Conservation (phyloP, 2,797 vertebrate species). For the Platalea minor region DNA sequence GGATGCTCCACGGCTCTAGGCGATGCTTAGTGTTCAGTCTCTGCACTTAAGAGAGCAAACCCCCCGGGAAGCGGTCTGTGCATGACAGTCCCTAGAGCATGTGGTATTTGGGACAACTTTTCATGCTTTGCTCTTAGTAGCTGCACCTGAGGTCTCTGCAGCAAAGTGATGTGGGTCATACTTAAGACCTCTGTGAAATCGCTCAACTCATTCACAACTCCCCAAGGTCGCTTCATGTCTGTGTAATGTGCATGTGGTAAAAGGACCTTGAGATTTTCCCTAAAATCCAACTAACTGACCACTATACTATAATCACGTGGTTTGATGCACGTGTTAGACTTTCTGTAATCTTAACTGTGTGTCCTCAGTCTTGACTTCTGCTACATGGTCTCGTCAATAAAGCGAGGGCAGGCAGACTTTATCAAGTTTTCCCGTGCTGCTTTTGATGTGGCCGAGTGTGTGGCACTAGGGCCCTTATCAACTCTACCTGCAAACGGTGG, state of each 20-base stretch:
- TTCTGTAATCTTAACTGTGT: rapidly evolving
- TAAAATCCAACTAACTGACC: background rate
- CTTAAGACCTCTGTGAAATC: conserved; percentile 7
- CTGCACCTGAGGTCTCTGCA: background rate
- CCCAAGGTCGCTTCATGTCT: background rate
- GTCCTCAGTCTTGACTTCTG: rapidly evolving
- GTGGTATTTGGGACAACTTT: background rate
- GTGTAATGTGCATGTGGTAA: rapidly evolving
- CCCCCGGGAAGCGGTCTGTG: background rate
- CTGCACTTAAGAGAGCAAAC: background rate
- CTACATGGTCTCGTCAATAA: background rate
- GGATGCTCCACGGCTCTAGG: background rate
- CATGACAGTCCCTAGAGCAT: background rate
- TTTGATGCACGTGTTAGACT: rapidly evolving
- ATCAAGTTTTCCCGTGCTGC: background rate
- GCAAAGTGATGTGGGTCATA: background rate
- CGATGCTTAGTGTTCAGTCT: background rate
- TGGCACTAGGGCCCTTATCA: background rate
- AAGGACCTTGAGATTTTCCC: background rate
- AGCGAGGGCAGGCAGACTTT: background rate
- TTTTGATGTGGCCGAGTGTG: rapidly evolving
- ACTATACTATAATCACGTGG: background rate
- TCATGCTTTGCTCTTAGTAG: background rate
- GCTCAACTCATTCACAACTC: background rate
- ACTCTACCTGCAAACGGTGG: rapidly evolving